A percentile compares a stretch with the other conserved stretches of the same genome.
Evolutionary conservation across 2,888 invertebrate genomes (phyloP).

Genomic region (Amaurobius ferox): DNA sequence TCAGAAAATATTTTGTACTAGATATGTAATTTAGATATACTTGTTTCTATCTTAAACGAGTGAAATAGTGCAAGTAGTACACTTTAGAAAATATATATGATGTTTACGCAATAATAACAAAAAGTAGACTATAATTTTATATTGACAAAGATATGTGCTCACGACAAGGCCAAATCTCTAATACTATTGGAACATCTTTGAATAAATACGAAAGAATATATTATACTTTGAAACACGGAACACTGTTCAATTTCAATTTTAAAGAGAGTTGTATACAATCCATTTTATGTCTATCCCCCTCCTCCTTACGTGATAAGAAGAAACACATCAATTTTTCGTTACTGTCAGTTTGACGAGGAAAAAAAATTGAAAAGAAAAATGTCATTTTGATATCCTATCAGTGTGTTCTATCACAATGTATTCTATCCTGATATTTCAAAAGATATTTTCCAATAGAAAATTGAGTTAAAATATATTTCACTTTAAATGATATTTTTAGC

Average conservation of each 20-base stretch:
- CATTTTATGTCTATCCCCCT: conserved; percentile 17
- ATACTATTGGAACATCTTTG: neutral
- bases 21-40: too few relatives aligned
- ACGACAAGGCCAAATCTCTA: neutral
- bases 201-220: conserved; percentile 10
- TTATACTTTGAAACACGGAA: neutral
- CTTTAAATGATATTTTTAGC: conserved; percentile 44
- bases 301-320: conserved; percentile 5
- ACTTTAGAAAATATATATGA: too few relatives aligned
- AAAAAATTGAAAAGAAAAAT: conserved; percentile 32
- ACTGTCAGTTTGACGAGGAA: conserved; percentile 36
- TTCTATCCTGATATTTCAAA: conserved; percentile 36
- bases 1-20: too few relatives aligned
- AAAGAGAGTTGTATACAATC: conserved; percentile 21
- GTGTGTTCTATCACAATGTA: conserved; percentile 40
- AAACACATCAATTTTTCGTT: conserved; percentile 39
- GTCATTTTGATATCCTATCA: conserved; percentile 37
- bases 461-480: conserved; percentile 32
- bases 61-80: too few relatives aligned
- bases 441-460: conserved; percentile 32
- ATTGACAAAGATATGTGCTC: neutral
- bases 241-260: conserved; percentile 43
- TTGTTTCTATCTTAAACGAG: too few relatives aligned
- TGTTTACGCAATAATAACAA: too few relatives aligned
- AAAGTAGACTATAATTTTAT: too few relatives aligned